phyloP scores from a whole-genome alignment of 2,113 vertebrate genomes.

The Cavia porcellus region DNA sequence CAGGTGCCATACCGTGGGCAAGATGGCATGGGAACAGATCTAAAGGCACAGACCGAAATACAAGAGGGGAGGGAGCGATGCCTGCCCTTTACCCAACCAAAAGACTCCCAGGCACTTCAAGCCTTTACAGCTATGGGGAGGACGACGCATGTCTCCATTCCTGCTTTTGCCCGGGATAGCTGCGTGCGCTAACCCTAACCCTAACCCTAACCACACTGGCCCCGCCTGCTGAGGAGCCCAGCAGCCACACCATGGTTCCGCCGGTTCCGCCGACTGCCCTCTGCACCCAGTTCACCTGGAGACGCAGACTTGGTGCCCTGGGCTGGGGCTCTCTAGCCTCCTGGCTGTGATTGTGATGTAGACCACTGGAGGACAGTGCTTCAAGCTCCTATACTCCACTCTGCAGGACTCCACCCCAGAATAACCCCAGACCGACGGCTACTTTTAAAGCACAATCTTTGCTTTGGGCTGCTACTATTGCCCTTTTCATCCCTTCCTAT shows the following conservation, averaged over 20 bases:
- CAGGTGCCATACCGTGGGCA: neutral
- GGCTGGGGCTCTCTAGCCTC: neutral
- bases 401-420: neutral
- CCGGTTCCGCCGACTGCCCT: neutral
- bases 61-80: neutral
- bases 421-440: neutral
- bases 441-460: neutral
- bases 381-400: fast-evolving
- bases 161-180: neutral
- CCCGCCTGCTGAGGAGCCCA: neutral
- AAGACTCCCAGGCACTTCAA: neutral
- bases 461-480: neutral
- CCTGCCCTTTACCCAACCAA: neutral
- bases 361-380: neutral
- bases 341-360: fast-evolving
- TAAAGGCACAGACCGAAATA: neutral
- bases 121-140: neutral
- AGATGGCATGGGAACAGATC: neutral
- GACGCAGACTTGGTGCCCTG: neutral
- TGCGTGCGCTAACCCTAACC: neutral
- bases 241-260: neutral
- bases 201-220: neutral
- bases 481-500: neutral
- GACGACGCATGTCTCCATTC: fast-evolving
- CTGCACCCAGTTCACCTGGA: neutral